Base-by-base conservation (phyloP, 2,113 vertebrate species). In the Candoia aspera region DNA sequence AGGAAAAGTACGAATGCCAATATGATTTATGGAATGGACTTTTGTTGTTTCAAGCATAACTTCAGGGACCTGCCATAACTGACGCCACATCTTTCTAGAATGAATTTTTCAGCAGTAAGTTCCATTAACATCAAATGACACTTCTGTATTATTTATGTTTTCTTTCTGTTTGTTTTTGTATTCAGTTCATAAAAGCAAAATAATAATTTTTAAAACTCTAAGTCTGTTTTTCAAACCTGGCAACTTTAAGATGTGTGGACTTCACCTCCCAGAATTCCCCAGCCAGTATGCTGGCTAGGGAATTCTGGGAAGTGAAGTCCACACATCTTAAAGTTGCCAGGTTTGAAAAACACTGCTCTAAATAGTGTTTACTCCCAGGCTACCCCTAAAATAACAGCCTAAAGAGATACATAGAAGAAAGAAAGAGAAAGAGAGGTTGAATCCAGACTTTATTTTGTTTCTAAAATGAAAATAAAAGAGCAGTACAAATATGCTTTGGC, bases 361-460 rank as follows among this genome's bases (percentile, higher is more conserved):
- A 86, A n/a, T 13, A 19, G 53, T 6, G 24, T 12, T 60, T 6
- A 46, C 9, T 24, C 13, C 21, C 62, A 5, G 29, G 62, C 3
- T 29, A 10, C 8, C 5, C 4, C 9, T 88, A 24, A 11, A 23
- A 60, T 24, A 46, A 59, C 33, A 60, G 37, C 84, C 58, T 15
- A 24, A 53, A 53, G 9, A 84, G 21, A 21, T 59, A 59, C 6
- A 37, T 2, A 57, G n/a, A 17, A 21, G 46, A 23, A 15, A 0
- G 1, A 91, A 12, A 24, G 55, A 0, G 0, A 6, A 26, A 9
- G n/a, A 42, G 86, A 49, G 93, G 42, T 96, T 95, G 12, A 58
- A 93, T 93, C 92, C 89, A 91, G 86, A 94, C 91, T 97, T 97
- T 97, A 96, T 97, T 96, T 92, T 62, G 86, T 92, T 93, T 93